A percentile compares a stretch with the other conserved stretches of the same genome.
Evolutionary conservation across 2,888 invertebrate genomes (phyloP).

Genomic region (Diloba caeruleocephala): DNA sequence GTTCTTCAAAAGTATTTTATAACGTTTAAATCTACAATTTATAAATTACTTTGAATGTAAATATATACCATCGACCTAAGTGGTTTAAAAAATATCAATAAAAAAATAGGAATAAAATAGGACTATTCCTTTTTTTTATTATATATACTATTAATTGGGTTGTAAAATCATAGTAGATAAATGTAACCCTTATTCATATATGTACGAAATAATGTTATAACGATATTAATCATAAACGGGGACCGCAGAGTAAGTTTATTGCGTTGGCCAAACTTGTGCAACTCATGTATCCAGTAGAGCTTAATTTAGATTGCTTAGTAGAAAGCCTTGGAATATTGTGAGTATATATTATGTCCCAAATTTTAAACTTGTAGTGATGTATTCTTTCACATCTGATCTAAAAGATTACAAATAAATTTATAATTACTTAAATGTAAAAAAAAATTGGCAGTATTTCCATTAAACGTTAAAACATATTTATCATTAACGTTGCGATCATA

Average conservation of each 20-base stretch:
- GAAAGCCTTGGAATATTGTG: conserved; percentile 58
- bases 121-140: no score
- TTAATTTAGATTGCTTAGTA: conserved; percentile 61
- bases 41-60: no score
- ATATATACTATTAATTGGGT: conserved; percentile 23
- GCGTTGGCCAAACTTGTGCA: conserved; percentile 59
- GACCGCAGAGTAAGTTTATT: conserved; percentile 58
- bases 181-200: conserved; percentile 19
- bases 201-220: conserved; percentile 51
- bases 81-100: no score
- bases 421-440: no score
- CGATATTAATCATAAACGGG: conserved; percentile 59
- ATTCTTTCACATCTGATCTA: neutral
- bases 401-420: no score
- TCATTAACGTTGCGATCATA: no score
- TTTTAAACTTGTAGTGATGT: neutral
- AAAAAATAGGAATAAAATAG: no score
- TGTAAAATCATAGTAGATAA: conserved; percentile 13
- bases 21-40: no score
- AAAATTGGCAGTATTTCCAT: no score
- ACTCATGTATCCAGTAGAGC: conserved; percentile 56
- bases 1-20: no score
- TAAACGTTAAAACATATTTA: no score
- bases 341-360: conserved; percentile 33
- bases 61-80: no score